Percentiles rank a stretch among this genome's conserved stretches.
These are phyloP conservation scores for Tipula unca DNA, from an alignment of 2,888 invertebrate genomes.

Conservation along the genomic window DNA sequence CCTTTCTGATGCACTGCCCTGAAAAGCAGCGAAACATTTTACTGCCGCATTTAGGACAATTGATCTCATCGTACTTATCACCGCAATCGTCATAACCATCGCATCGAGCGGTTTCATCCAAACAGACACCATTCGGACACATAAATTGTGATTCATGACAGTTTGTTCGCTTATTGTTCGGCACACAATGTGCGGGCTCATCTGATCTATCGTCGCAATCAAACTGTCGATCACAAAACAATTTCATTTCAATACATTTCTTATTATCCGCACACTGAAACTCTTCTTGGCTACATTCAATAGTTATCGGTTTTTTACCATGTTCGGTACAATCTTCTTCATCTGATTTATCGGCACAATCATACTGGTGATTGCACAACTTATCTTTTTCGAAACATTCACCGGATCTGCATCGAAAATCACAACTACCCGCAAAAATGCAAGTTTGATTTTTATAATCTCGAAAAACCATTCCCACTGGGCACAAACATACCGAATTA, in stretches of 20 bases:
- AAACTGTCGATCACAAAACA: conserved; percentile 45
- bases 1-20: conserved; percentile 59
- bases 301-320: conserved; percentile 33
- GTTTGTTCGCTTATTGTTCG: conserved; percentile 28
- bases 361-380: conserved; percentile 48
- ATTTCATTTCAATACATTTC: conserved; percentile 41
- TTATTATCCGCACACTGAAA: conserved; percentile 48
- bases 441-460: conserved; percentile 48
- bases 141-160: conserved; percentile 44
- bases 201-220: conserved; percentile 52
- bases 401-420: conserved; percentile 45
- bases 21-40: conserved; percentile 55
- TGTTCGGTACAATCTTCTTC: conserved; percentile 41
- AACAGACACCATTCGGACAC: conserved; percentile 46
- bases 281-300: conserved; percentile 40
- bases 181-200: conserved; percentile 43
- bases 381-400: conserved; percentile 48
- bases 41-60: conserved; percentile 44
- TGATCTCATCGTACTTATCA: conserved; percentile 48
- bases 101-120: conserved; percentile 44
- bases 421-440: conserved; percentile 44
- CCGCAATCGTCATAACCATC: conserved; percentile 49
- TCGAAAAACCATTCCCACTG: conserved; percentile 51
- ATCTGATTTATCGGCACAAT: conserved; percentile 51
- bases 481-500: conserved; percentile 51